These are phyloP conservation scores for Lindbergichthys nudifrons DNA, from an alignment of 2,797 vertebrate species.

Conservation along the genomic window DNA sequence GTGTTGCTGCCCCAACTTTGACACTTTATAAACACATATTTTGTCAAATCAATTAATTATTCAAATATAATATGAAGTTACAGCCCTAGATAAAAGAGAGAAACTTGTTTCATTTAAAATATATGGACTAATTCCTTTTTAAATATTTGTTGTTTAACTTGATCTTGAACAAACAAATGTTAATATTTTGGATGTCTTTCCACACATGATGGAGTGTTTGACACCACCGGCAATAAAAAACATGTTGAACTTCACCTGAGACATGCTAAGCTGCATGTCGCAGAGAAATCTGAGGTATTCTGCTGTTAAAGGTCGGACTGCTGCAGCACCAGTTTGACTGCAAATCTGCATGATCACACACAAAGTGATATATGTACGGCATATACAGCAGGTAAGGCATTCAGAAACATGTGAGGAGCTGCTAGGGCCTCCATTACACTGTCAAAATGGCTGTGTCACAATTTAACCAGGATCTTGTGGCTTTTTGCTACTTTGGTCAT, in stretches of 20 bases:
- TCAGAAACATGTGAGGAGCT: not conserved
- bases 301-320: not conserved
- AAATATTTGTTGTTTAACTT: not conserved
- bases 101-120: not conserved
- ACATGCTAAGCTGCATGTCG: not conserved
- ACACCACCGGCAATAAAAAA: not conserved
- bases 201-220: not conserved
- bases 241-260: not conserved
- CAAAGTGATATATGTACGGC: not conserved
- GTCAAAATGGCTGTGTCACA: not conserved
- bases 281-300: not conserved
- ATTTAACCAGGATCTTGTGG: no score
- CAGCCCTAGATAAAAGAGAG: not conserved
- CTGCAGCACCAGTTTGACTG: not conserved
- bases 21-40: not conserved
- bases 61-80: no score
- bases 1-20: not conserved
- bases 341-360: not conserved
- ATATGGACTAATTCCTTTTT: no score
- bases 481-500: no score
- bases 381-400: not conserved
- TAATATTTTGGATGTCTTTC: not conserved
- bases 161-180: not conserved
- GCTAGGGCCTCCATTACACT: not conserved
- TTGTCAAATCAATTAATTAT: not conserved